phyloP scores from a whole-genome alignment of 1,140 invertebrate species.

The Drosophila pachea region DNA sequence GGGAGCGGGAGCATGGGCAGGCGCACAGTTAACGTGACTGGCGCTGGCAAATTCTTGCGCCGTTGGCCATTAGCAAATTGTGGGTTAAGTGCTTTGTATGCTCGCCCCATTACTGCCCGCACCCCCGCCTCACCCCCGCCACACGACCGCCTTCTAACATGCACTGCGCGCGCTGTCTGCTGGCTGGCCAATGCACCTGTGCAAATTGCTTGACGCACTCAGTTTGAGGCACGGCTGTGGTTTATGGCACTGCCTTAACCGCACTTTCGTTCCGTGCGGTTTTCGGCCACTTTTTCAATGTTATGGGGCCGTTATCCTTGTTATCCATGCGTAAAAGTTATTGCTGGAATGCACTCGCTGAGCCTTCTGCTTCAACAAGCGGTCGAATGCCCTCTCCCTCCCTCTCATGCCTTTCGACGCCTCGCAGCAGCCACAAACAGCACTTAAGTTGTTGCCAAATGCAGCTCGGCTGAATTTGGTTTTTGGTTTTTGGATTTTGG shows the following conservation, averaged over 20 bases:
- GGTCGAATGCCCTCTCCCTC: constrained; percentile 2
- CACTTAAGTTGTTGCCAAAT: constrained; percentile 72
- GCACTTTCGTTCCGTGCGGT: constrained; percentile 66
- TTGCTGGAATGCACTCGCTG: constrained; percentile 68
- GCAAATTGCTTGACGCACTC: constrained; percentile 44
- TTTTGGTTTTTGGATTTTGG: constrained; percentile 5
- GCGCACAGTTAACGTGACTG: background rate
- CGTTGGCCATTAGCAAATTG: constrained; percentile 71
- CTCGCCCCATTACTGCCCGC: constrained; percentile 10
- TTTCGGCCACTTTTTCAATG: constrained; percentile 62
- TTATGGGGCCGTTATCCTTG: constrained; percentile 38
- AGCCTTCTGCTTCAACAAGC: constrained; percentile 6
- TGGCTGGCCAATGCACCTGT: constrained; percentile 40
- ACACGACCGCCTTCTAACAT: background rate
- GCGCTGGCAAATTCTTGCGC: constrained; percentile 42
- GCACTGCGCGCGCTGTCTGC: constrained; percentile 40
- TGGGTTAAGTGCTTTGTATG: constrained; percentile 70
- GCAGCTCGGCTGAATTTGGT: constrained; percentile 43
- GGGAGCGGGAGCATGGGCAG: background rate
- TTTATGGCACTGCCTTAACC: constrained; percentile 36
- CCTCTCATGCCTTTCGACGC: constrained; percentile 43
- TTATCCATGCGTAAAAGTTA: constrained; percentile 73
- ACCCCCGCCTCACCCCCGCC: background rate
- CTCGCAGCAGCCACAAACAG: constrained; percentile 68
- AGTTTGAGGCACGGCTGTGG: constrained; percentile 36